Evolutionary conservation across 2,888 invertebrate species (phyloP).

Genomic region (Agrochola circellaris): DNA sequence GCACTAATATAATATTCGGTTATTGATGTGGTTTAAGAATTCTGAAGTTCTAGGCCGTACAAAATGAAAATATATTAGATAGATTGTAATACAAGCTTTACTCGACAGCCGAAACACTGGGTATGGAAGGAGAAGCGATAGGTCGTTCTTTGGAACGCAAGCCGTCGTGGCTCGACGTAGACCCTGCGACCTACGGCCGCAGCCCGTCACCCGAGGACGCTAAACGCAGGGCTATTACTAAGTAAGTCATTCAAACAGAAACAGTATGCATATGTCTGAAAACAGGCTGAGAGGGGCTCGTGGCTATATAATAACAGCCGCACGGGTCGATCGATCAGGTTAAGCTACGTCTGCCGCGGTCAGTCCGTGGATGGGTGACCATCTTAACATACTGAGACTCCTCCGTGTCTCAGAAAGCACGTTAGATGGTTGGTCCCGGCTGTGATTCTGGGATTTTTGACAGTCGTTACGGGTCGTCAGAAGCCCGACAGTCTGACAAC

Average conservation of each 20-base stretch:
- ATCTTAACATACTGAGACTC: no score
- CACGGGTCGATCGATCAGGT: no score
- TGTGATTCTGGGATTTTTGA: no score
- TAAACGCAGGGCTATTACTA: constrained; percentile 81
- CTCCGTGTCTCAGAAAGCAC: no score
- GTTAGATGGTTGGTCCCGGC: no score
- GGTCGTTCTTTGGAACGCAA: constrained; percentile 86
- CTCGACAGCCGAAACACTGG: constrained; percentile 93
- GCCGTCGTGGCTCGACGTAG: constrained; percentile 88
- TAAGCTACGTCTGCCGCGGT: no score
- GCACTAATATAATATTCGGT: background rate
- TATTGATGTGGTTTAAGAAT: background rate
- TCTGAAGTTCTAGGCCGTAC: background rate
- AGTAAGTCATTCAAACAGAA: constrained; percentile 71
- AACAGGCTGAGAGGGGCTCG: no score
- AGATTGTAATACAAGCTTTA: no score
- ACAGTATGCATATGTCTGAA: background rate
- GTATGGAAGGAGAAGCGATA: constrained; percentile 93
- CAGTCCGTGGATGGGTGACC: no score
- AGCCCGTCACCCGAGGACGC: constrained; percentile 90
- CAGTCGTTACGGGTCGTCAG: no score
- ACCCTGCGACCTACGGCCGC: constrained; percentile 76
- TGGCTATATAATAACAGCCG: no score
- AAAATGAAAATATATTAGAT: background rate
- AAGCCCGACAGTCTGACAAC: no score